Evolutionary conservation across 2,888 invertebrate species (phyloP), one percentile per base, ranked within the genome.

Genomic region (Drosophila paranaensis): DNA sequence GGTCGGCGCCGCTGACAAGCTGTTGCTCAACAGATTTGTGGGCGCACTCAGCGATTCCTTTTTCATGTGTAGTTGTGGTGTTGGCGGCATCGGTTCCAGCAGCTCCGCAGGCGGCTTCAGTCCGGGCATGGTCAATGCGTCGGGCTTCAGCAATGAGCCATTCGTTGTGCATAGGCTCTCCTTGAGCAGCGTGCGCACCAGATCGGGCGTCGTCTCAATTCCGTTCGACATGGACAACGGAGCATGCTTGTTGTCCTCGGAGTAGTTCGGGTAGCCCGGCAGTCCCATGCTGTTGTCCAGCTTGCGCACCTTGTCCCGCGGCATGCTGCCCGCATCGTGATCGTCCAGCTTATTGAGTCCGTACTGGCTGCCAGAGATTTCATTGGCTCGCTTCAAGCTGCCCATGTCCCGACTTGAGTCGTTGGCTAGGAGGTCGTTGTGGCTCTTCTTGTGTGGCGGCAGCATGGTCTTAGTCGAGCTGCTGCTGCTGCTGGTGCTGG

Each of bases 171-270:
- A 95, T 55, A 95, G 90, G 71, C 95, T 94, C 76, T 96, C 96
- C 88, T 96, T 96, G 2, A 96, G 91, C 46, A 96, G 91, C 84
- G 95, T 95, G n/a, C 96, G 95, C 33, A 96, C 96, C 82, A 96
- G 82, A 9, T 95, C 95, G 0, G 96, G 95, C 84, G 96, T 95
- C 0, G 96, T 96, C 92, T 96, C 96, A 57, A 96, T 95, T 9
- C 95, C 95, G 81, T 96, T 96, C 0, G 95, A 92, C 58, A 92
- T 81, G 33, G 88, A 86, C 33, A 92, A 50, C 10, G 90, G 90
- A 27, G 79, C 54, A 60, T 88, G 88, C 54, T 91, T 91, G 9
- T 81, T 83, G 46, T 81, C 90, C 13, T 50, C 50, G 4, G 33
- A 4, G 27, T 77, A 74, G 43, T 60, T 68, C 1, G 72, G 25